Evolutionary conservation across 2,113 vertebrate genomes (phyloP).

Genomic region (Himantopus leucocephalus): DNA sequence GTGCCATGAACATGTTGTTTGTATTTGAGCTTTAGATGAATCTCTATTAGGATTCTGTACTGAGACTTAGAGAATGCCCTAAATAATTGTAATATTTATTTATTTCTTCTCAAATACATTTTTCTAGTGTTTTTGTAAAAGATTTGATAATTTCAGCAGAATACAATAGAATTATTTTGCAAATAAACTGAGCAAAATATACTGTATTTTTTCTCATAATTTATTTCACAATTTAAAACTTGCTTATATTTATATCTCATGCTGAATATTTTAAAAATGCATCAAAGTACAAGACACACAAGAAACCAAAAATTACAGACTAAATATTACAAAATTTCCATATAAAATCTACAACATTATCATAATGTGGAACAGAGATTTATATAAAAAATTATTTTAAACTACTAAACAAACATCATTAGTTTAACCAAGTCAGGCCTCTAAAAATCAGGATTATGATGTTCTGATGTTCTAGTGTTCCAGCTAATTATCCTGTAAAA

Average conservation of each 20-base stretch:
- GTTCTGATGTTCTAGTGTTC: background rate
- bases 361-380: background rate
- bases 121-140: background rate
- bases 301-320: accelerated
- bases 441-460: background rate
- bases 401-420: background rate
- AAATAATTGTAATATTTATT: background rate
- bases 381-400: background rate
- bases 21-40: background rate
- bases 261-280: background rate
- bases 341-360: background rate
- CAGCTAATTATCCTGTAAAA: background rate
- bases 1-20: background rate
- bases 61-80: background rate
- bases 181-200: background rate
- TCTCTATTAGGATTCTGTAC: background rate
- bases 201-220: background rate
- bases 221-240: background rate
- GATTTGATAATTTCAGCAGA: background rate
- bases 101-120: background rate
- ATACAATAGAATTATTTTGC: background rate
- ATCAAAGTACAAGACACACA: background rate
- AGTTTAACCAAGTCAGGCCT: background rate
- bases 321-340: background rate
- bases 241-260: background rate